Conservation (phyloP, 2,888 invertebrate species). For the Agrochola litura region DNA sequence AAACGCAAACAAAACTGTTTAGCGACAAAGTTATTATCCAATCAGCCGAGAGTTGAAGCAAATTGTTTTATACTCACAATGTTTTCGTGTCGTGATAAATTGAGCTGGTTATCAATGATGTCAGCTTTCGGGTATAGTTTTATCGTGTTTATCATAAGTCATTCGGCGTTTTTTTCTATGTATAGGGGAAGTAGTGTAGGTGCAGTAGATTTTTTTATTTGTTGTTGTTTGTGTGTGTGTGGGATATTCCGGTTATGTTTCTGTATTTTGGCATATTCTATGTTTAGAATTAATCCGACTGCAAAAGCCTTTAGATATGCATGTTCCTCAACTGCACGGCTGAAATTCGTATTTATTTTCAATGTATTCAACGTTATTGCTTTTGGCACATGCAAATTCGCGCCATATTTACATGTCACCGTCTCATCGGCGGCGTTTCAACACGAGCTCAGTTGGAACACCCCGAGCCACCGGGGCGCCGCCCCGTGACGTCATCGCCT, state of each 20-base stretch:
- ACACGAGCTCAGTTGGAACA: constrained; percentile 78
- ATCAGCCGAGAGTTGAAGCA: constrained; percentile 64
- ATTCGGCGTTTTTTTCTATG: constrained; percentile 40
- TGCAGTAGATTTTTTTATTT: constrained; percentile 10
- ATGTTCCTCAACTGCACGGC: neutral
- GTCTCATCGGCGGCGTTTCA: constrained; percentile 82
- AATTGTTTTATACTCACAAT: constrained; percentile 60
- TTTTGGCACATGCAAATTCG: constrained; percentile 47
- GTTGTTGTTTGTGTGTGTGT: neutral
- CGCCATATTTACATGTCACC: constrained; percentile 64
- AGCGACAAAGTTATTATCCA: constrained; percentile 69
- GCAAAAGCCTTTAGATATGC: neutral
- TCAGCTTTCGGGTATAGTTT: constrained; percentile 63
- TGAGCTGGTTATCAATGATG: constrained; percentile 65
- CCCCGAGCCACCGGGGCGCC: constrained; percentile 82
- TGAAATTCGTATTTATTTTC: constrained; percentile 23
- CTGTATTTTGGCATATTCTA: neutral
- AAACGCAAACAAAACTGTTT: constrained; percentile 63
- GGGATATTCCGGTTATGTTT: neutral
- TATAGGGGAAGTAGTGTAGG: constrained; percentile 18
- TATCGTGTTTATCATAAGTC: constrained; percentile 56
- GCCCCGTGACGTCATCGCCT: constrained; percentile 83
- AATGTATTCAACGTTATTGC: constrained; percentile 21
- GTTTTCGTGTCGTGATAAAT: constrained; percentile 63
- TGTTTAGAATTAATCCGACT: neutral